Base-by-base conservation (phyloP, 2,888 invertebrate genomes). In the Lasioglossum marginatum region DNA sequence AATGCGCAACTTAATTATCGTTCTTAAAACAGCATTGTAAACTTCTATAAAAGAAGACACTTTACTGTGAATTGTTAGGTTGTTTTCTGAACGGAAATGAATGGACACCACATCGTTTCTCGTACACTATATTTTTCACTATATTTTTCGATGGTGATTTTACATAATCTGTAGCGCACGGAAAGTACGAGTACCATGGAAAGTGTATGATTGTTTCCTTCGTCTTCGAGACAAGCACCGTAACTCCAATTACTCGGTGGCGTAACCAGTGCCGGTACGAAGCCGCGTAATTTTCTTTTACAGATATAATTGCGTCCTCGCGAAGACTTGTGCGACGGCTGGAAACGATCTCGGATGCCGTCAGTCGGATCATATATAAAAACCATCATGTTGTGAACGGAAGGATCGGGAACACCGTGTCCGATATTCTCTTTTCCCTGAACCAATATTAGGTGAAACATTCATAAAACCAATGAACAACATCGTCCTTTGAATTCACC, bases 231-330 rank as follows among this genome's bases (percentile, higher is more conserved):
- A 83, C 84, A 81, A 82, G 79, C 77, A 90, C 87, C 89, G 87
- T 90, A 90, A 87, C 85, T 88, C 82, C 90, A 92, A 92, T 93
- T 93, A 91, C 86, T 79, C 71, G 85, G 86, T 91, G 85, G 88
- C 89, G 89, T 87, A 93, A 93, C 89, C 91, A 90, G 92, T 78
- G 90, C 89, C 88, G 88, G 75, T 78, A 89, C 60, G 31, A 71
- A 48, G 48, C 71, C 57, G 34, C 43, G 81, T 84, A 90, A 92
- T 91, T 89, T 79, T 89, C 79, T 82, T 89, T 78, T 71, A 79
- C 72, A 76, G 82, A 90, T 79, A 85, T 91, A 92, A 91, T 90
- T 92, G 85, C 57, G 75, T 48, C 73, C 76, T n/a, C 74, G 31
- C 68, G 68, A 76, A 77, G 43, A n/a, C 6, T 74, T 31, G 37